Evolutionary conservation across 30 jellyfish, hydroid and myxozoan species (phyloP).

Genomic region (Morbakka virulenta): DNA sequence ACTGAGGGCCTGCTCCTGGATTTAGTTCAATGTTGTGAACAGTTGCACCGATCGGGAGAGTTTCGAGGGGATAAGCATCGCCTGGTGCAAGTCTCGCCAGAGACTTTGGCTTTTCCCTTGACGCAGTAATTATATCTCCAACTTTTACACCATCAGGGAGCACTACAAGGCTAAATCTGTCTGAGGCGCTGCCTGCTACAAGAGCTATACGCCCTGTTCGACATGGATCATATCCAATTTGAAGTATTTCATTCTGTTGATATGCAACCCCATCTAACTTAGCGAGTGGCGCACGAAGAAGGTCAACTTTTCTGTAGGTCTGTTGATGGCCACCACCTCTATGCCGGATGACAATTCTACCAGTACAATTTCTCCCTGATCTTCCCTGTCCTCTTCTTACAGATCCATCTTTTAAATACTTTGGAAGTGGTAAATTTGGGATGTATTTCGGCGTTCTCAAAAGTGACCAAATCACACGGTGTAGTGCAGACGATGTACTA

Average conservation of each 20-base stretch:
- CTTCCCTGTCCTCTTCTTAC: constrained; percentile 64
- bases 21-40: constrained; percentile 80
- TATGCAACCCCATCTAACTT: constrained; percentile 25
- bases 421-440: constrained; percentile 62
- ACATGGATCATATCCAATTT: constrained; percentile 93
- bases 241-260: constrained; percentile 67
- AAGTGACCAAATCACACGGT: constrained; percentile 86
- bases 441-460: constrained; percentile 57
- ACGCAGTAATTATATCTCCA: constrained; percentile 86
- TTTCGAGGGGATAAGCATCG: constrained; percentile 93
- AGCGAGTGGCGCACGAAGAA: constrained; percentile 63
- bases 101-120: constrained; percentile 90
- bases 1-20: constrained; percentile 92
- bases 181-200: constrained; percentile 84
- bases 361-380: constrained; percentile 91
- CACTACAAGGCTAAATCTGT: constrained; percentile 63
- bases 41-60: constrained; percentile 84
- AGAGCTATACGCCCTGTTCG: constrained; percentile 90
- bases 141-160: constrained; percentile 86
- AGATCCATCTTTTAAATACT: constrained; percentile 70
- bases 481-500: constrained; percentile 33
- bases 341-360: constrained; percentile 78
- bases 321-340: constrained; percentile 93
- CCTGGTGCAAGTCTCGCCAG: constrained; percentile 83
- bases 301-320: constrained; percentile 74